Conservation (phyloP, 2,113 vertebrate genomes). For the Pantherophis guttatus region DNA sequence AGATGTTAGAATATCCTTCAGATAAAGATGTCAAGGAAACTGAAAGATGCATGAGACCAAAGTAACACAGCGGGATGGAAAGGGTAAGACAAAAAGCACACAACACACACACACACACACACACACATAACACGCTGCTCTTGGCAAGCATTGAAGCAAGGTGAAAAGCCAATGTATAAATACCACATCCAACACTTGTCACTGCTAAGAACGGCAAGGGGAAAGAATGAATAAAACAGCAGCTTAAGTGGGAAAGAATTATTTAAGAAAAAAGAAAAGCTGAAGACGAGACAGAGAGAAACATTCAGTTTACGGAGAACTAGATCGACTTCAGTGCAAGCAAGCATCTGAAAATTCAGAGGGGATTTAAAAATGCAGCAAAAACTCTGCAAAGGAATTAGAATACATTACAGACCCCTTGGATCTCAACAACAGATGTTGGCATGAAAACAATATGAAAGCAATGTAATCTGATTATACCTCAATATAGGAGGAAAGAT, state of each 20-base stretch:
- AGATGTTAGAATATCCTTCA: background rate
- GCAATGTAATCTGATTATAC: background rate
- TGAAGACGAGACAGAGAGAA: background rate
- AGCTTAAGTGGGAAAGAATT: conserved; percentile 2
- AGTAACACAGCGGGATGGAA: background rate
- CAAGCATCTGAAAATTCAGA: background rate
- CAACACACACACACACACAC: no score
- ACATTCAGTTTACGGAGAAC: conserved; percentile 15
- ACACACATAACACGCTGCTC: background rate
- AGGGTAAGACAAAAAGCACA: background rate
- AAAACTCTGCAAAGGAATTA: background rate
- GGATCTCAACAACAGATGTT: background rate
- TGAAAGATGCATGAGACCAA: background rate
- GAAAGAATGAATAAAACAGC: conserved; percentile 20
- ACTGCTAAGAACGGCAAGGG: conserved; percentile 6
- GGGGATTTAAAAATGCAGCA: background rate
- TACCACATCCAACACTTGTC: background rate
- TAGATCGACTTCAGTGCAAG: background rate
- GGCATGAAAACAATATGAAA: background rate
- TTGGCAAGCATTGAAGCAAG: background rate
- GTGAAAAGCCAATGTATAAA: background rate
- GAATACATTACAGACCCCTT: background rate
- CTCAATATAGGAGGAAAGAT: background rate
- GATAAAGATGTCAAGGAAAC: conserved; percentile 8
- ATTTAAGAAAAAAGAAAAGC: conserved; percentile 11